Conservation (phyloP, 2,888 invertebrate species). For the Dryobotodes eremita region DNA sequence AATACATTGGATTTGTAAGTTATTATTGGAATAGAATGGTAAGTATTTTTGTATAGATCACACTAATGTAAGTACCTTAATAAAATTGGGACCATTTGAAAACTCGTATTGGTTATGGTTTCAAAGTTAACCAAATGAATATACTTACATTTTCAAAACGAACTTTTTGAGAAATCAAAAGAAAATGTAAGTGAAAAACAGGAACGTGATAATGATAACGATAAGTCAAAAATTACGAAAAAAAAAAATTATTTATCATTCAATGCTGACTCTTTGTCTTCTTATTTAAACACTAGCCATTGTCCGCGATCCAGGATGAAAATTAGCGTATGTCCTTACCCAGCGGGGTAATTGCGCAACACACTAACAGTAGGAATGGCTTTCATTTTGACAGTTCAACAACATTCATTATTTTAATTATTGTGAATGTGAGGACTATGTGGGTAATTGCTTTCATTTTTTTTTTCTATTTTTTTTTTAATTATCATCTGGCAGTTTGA, state of each 20-base stretch:
- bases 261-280: neutral
- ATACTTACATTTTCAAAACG: too few relatives aligned
- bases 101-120: neutral
- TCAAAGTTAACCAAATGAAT: neutral
- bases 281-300: too few relatives aligned
- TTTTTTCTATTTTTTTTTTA: too few relatives aligned
- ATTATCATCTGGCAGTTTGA: too few relatives aligned
- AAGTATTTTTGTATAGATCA: neutral
- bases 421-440: too few relatives aligned
- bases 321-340: too few relatives aligned
- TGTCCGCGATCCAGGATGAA: too few relatives aligned
- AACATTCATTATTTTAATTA: too few relatives aligned
- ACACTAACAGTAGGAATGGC: too few relatives aligned
- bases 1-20: neutral
- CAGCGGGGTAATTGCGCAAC: too few relatives aligned
- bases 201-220: neutral
- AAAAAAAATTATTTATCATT: neutral
- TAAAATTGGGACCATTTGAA: neutral
- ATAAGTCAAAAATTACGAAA: neutral
- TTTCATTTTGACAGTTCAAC: too few relatives aligned
- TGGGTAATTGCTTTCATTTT: too few relatives aligned
- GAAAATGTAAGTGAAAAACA: neutral
- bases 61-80: neutral
- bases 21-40: neutral
- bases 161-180: neutral